Evolutionary conservation across 2,113 vertebrate genomes (phyloP), one percentile per base, ranked within the genome.

Genomic region (Mola mola): DNA sequence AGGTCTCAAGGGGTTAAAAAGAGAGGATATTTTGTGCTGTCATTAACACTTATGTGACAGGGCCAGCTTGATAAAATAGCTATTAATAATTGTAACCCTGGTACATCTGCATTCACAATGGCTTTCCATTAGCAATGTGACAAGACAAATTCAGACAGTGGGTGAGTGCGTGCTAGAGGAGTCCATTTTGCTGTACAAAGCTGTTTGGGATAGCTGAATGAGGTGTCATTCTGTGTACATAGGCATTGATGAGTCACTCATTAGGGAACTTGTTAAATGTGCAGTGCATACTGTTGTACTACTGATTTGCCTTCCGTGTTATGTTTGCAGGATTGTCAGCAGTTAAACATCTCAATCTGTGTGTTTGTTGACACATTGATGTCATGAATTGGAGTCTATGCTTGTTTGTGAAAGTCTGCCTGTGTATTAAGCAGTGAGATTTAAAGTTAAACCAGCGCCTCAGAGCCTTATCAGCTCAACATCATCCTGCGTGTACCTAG

Each of bases 271-370:
- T 52, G 43, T 52, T 11, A 26, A 53, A 47, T 41, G 20, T 19
- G 47, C 40, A 33, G 43, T 16, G n/a, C 22, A 37, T 40, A 28
- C 44, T 51, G 43, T 26, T 46, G 36, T 19, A 64, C 47, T 42
- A 46, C 63, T 34, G 56, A 40, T 33, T 13, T 10, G 51, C 58
- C 47, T 25, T 66, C 42, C 53, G 34, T 50, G 19, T 36, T 51
- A 26, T 75, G 38, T 70, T 81, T 75, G 51, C 31, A 60, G 38
- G 42, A 36, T 43, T 50, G 16, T 43, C 40, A 13, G 22, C 12
- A 41, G n/a, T 56, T 76, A 43, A 74, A 47, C 33, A 46, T 72
- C 11, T 34, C 34, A 66, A 46, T 80, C 70, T 75, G 49, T 37
- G 48, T 48, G 8, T 55, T 38, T 57, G 64, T 25, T 63, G 29